Evolutionary conservation across 2,113 vertebrate species (phyloP), one percentile per base, ranked within the genome.

Genomic region (Cisticola juncidis): DNA sequence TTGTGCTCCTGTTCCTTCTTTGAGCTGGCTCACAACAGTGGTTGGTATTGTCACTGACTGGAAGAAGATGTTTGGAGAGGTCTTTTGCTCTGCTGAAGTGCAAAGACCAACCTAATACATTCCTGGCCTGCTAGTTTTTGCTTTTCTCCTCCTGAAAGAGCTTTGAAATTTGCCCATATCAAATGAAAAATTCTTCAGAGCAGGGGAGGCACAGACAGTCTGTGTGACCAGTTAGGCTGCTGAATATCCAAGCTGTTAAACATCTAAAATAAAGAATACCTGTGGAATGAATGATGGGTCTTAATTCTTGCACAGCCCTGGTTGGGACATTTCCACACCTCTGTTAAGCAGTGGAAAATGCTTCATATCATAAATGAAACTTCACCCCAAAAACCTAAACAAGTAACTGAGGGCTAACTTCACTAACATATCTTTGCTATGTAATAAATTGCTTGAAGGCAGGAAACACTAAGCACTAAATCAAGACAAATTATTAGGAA

Each of bases 311-410:
- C 44, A 66, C 7, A 14, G 20, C 11, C 9, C 17, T 72, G 18
- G 4, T 16, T 17, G n/a, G 28, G 18, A 53, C 6, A 16, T 14
- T 54, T 72, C 6, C 8, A 24, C 1, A 11, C 8, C 0, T 5
- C 33, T 70, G 29, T 69, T 21, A 81, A 66, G 26, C 7, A 42
- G 8, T 24, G n/a, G 35, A 35, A 84, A 81, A 71, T 38, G 24
- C 11, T 86, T 80, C 5, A 1, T 74, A 12, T 31, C 4, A 2
- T 24, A 24, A 2, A 2, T 40, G 21, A 35, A 5, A 40, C 11
- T 9, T 4, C 11, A 33, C 18, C 11, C 6, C 26, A 29, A 38
- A 47, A 60, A 35, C 5, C 14, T 62, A 11, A 69, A 23, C 6
- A 36, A 20, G 12, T 7, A 65, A 16, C 36, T 56, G 23, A 79